Conservation (phyloP, 2,888 invertebrate genomes). For the Lasioglossum calceatum region DNA sequence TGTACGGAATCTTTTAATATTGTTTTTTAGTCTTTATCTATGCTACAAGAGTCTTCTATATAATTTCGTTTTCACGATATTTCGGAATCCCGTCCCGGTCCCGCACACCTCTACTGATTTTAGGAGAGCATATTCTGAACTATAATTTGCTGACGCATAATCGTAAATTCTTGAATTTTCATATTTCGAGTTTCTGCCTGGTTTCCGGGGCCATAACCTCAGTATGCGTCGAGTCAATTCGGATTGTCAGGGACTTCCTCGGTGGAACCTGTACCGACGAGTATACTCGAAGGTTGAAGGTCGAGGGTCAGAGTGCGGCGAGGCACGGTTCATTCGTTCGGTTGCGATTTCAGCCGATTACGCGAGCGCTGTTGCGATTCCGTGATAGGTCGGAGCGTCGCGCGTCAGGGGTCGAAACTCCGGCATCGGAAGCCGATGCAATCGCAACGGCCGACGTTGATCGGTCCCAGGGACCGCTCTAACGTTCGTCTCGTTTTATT, state of each 20-base stretch:
- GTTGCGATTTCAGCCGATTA: constrained; percentile 56
- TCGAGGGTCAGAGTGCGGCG: background rate
- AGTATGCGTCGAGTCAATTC: too few relatives aligned
- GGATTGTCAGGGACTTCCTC: background rate
- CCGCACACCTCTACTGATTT: too few relatives aligned
- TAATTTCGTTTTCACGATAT: too few relatives aligned
- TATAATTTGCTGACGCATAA: too few relatives aligned
- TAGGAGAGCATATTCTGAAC: too few relatives aligned
- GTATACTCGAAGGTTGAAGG: background rate
- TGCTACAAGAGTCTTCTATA: too few relatives aligned
- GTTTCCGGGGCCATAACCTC: too few relatives aligned
- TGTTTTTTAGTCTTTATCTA: too few relatives aligned
- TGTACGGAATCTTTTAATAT: too few relatives aligned
- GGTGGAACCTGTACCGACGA: background rate
- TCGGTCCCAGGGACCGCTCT: background rate
- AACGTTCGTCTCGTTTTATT: background rate
- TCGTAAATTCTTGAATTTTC: too few relatives aligned
- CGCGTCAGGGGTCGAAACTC: background rate
- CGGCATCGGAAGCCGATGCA: background rate
- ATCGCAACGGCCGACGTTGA: background rate
- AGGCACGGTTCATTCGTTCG: constrained; percentile 18
- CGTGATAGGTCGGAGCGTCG: constrained; percentile 34
- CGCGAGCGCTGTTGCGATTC: constrained; percentile 36
- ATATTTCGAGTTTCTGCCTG: too few relatives aligned
- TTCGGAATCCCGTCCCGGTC: too few relatives aligned